Percentiles rank a stretch among this genome's conserved stretches.
Conservation (phyloP, 1,140 invertebrate species). For the Zaprionus camerounensis region DNA sequence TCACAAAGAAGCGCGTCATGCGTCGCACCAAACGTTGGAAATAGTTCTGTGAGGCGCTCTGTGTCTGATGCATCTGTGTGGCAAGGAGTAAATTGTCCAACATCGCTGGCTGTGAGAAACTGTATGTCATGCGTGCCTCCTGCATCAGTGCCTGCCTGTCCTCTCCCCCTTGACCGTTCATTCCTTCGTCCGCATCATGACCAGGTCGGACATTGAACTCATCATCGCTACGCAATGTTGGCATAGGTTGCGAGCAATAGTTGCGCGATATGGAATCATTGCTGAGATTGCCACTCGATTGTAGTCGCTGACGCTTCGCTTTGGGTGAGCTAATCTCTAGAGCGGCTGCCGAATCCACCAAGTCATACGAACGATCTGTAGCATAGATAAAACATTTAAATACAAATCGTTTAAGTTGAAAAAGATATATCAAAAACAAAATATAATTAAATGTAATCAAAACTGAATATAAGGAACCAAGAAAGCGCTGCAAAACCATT, state of each 20-base stretch:
- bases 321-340: slow-evolving; percentile 72
- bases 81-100: slow-evolving; percentile 93
- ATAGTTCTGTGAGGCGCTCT: slow-evolving; percentile 86
- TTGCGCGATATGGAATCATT: slow-evolving; percentile 80
- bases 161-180: slow-evolving; percentile 66
- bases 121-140: slow-evolving; percentile 84
- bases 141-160: slow-evolving; percentile 62
- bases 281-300: slow-evolving; percentile 73
- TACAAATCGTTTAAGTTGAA: neutral
- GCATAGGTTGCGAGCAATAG: slow-evolving; percentile 82
- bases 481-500: slow-evolving; percentile 81
- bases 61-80: slow-evolving; percentile 89
- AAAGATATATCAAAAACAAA: neutral
- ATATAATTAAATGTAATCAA: slow-evolving; percentile 10
- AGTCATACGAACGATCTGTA: slow-evolving; percentile 77
- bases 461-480: slow-evolving; percentile 44
- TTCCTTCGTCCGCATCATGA: slow-evolving; percentile 16
- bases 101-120: slow-evolving; percentile 94
- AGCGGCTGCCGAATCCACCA: slow-evolving; percentile 79
- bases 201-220: slow-evolving; percentile 83
- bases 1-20: slow-evolving; percentile 96
- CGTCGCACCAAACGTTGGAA: slow-evolving; percentile 93
- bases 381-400: slow-evolving; percentile 3
- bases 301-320: slow-evolving; percentile 74
- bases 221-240: slow-evolving; percentile 71